Percentiles rank a stretch among this genome's conserved stretches.
These are phyloP conservation scores for Bursaphelenchus okinawaensis DNA, from an alignment of 2,888 invertebrate species.

Conservation along the genomic window DNA sequence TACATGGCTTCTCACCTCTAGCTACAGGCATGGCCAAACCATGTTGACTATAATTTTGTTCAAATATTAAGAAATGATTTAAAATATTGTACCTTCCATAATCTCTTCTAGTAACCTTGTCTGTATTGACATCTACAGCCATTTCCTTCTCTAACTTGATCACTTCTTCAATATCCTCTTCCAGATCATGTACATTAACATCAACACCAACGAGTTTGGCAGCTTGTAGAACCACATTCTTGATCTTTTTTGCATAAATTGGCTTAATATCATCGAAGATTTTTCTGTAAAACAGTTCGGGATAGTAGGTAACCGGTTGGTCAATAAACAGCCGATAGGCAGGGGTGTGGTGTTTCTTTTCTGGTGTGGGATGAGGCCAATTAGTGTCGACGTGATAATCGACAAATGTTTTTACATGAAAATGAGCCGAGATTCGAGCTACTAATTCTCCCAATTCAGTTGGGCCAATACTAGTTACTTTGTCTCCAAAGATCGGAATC, in stretches of 20 bases:
- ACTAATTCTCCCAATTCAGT: no score
- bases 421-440: not conserved
- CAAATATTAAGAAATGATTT: not conserved
- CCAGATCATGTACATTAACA: not conserved
- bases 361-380: conserved; percentile 38
- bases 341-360: not conserved
- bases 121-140: not conserved
- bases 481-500: no score
- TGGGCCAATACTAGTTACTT: no score
- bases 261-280: conserved; percentile 19
- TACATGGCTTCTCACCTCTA: no score
- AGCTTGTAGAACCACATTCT: not conserved
- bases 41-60: not conserved
- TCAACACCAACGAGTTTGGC: not conserved
- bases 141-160: conserved; percentile 21
- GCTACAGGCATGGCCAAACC: no score
- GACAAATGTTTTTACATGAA: conserved; percentile 7
- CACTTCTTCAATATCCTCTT: conserved; percentile 13
- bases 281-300: conserved; percentile 32
- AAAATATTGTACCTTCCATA: not conserved
- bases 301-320: conserved; percentile 27
- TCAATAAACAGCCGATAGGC: conserved; percentile 39
- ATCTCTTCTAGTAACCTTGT: not conserved
- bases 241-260: not conserved
- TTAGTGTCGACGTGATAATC: conserved; percentile 33